A percentile compares a stretch with the other conserved stretches of the same genome.
These are phyloP conservation scores for Thamnaconus septentrionalis DNA, from an alignment of 2,113 vertebrate species.

Conservation along the genomic window DNA sequence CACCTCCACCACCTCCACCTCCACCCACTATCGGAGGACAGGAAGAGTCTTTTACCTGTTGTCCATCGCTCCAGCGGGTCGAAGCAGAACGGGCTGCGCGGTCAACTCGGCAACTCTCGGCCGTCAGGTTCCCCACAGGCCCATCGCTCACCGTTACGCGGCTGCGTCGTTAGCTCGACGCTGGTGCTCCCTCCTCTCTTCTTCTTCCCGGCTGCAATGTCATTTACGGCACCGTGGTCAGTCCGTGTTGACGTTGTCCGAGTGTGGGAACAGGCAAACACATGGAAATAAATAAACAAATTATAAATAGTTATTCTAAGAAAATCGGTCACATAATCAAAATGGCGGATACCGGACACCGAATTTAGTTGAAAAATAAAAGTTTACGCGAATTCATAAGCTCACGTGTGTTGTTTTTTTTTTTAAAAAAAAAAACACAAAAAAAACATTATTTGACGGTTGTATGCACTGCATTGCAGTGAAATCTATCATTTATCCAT, in stretches of 20 bases:
- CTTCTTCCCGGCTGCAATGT: conserved; percentile 41
- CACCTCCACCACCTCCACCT: too few relatives aligned
- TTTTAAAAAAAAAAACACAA: too few relatives aligned
- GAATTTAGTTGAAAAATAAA: conserved; percentile 23
- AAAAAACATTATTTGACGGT: too few relatives aligned
- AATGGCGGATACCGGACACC: conserved; percentile 67
- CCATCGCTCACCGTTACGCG: conserved; percentile 29
- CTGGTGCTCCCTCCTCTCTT: conserved; percentile 2
- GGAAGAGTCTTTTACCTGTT: conserved; percentile 41
- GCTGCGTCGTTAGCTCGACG: conserved; percentile 39
- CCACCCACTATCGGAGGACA: neutral
- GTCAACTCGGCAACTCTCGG: conserved; percentile 13
- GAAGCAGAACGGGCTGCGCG: neutral
- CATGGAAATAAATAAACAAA: too few relatives aligned
- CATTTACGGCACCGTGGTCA: conserved; percentile 23
- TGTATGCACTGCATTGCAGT: too few relatives aligned
- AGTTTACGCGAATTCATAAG: conserved; percentile 15
- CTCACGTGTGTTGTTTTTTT: too few relatives aligned
- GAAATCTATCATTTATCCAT: too few relatives aligned
- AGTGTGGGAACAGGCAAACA: too few relatives aligned
- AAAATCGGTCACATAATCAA: conserved; percentile 61
- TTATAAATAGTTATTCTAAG: too few relatives aligned
- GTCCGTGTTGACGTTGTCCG: neutral
- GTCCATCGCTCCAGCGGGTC: conserved; percentile 19
- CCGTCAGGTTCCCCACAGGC: conserved; percentile 54